phyloP scores from a whole-genome alignment of 2,797 vertebrate genomes.

The Thunnus albacares region DNA sequence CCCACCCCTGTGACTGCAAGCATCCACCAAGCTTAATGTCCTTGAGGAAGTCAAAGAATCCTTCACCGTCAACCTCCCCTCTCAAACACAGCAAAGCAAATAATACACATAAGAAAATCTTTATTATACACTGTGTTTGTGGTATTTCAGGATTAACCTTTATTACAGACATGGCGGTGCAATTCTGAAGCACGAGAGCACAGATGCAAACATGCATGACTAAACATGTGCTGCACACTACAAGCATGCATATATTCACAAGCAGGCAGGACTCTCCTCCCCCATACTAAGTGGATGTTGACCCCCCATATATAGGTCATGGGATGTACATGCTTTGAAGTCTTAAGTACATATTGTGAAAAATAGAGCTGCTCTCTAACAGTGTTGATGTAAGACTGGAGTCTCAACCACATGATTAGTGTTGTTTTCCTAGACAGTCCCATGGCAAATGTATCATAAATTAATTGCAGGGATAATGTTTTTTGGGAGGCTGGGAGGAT shows the following conservation, averaged over 20 bases:
- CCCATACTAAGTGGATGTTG: slow-evolving; percentile 50
- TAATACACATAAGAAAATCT: not conserved
- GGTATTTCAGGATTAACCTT: not conserved
- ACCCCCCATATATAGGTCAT: slow-evolving; percentile 75
- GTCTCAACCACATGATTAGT: not conserved
- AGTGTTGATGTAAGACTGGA: slow-evolving; percentile 11
- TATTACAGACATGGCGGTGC: not conserved
- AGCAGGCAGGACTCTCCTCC: slow-evolving; percentile 47
- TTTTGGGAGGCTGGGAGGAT: not conserved
- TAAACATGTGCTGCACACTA: slow-evolving; percentile 50
- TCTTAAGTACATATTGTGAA: slow-evolving; percentile 35
- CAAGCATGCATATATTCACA: slow-evolving; percentile 56
- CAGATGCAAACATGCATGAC: slow-evolving; percentile 72
- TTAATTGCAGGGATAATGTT: slow-evolving; percentile 3
- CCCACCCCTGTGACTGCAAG: slow-evolving; percentile 7
- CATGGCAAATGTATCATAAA: slow-evolving; percentile 14
- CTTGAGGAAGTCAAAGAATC: slow-evolving; percentile 20
- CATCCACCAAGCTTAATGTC: slow-evolving; percentile 8
- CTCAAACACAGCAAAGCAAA: not conserved
- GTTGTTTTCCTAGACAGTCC: slow-evolving; percentile 28
- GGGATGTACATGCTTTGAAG: slow-evolving; percentile 44
- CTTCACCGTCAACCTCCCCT: slow-evolving; percentile 27
- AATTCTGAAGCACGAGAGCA: slow-evolving; percentile 22
- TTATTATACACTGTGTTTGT: not conserved
- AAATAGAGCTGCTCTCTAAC: not conserved